Conservation (phyloP, 1,140 invertebrate species). For the Drosophila prosaltans region DNA sequence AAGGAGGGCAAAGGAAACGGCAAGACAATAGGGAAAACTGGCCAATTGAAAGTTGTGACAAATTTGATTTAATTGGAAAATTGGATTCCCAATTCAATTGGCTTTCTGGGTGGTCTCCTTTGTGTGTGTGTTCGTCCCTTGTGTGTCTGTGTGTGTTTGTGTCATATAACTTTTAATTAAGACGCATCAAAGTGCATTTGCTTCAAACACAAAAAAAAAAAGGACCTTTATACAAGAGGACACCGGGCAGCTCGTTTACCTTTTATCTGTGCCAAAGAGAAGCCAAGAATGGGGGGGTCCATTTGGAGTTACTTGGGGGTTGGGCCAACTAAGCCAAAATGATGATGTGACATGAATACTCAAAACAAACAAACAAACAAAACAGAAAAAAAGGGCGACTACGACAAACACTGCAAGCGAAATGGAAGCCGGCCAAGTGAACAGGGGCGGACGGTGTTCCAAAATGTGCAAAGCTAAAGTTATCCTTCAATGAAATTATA, state of each 20-base stretch:
- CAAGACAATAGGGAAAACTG: conserved; percentile 27
- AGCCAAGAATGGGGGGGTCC: background rate
- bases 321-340: background rate
- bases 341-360: conserved; percentile 1
- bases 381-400: background rate
- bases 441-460: background rate
- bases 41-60: conserved; percentile 13
- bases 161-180: conserved; percentile 5
- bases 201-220: background rate
- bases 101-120: too few relatives aligned
- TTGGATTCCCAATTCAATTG: conserved; percentile 6
- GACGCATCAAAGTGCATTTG: conserved; percentile 6
- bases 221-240: background rate
- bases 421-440: background rate
- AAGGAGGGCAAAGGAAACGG: background rate
- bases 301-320: background rate
- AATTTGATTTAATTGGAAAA: conserved; percentile 11
- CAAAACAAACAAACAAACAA: conserved; percentile 1
- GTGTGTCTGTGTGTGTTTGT: background rate
- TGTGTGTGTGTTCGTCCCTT: background rate
- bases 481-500: too few relatives aligned
- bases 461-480: background rate
- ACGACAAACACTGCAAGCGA: background rate
- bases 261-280: background rate
- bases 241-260: background rate